These are phyloP conservation scores for Carcina quercana DNA, from an alignment of 2,888 invertebrate genomes.

Conservation along the genomic window DNA sequence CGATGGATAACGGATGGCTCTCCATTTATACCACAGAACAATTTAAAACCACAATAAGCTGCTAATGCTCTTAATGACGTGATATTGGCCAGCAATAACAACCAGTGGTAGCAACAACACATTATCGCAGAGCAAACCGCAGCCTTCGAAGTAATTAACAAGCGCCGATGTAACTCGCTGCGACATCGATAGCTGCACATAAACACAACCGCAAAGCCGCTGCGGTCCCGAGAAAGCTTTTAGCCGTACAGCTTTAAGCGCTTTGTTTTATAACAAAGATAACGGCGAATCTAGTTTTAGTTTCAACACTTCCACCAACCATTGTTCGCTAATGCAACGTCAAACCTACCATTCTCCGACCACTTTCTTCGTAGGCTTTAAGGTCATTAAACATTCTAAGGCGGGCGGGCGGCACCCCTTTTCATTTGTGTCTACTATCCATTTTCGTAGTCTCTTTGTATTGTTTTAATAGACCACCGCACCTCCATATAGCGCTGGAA, in stretches of 20 bases:
- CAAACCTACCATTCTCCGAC: constrained; percentile 45
- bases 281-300: constrained; percentile 50
- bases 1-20: no score
- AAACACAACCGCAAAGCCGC: constrained; percentile 7
- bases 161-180: no score
- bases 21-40: no score
- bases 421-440: constrained; percentile 36
- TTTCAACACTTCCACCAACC: constrained; percentile 40
- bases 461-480: constrained; percentile 30
- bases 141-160: constrained; percentile 19
- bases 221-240: constrained; percentile 29
- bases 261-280: constrained; percentile 59
- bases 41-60: no score
- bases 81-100: constrained; percentile 12
- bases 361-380: constrained; percentile 37
- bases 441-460: constrained; percentile 26
- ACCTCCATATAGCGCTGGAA: constrained; percentile 2
- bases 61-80: constrained; percentile 7
- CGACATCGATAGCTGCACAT: constrained; percentile 6
- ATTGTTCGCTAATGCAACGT: constrained; percentile 61
- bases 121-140: constrained; percentile 11
- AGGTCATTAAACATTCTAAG: constrained; percentile 50
- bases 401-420: constrained; percentile 28
- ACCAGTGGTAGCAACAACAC: no score
- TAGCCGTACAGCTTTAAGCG: constrained; percentile 38